Evolutionary conservation across 2,888 invertebrate genomes (phyloP), one percentile per base, ranked within the genome.

Genomic region (Leptarthrus brevirostris): DNA sequence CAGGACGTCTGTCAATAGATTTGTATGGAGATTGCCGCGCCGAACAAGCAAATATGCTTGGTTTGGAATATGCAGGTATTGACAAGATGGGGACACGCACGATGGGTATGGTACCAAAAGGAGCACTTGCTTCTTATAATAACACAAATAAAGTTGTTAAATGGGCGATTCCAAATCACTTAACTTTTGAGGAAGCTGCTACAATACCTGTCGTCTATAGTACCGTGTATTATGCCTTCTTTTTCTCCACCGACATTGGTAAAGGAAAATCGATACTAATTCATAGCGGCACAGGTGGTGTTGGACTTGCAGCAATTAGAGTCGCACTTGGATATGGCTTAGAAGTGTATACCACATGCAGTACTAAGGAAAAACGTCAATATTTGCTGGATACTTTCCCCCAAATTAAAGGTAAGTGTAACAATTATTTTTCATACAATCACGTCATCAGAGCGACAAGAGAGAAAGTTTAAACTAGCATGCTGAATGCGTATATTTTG

Each of bases 1-100:
- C 94, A 0, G 97, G 96, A 1, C 95, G 95, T 80, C 88, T 98
- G 4, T 91, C 93, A 5, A 89, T 90, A 0, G 97, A 97, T 82
- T 89, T 93, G 0, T 90, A 94, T 0, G 92, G 93, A 0, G 87
- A 87, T 30, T 87, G 87, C 0, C 86, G 91, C n/a, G 81, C 88
- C 22, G 86, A 88, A 8, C 89, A 93, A 78, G 90, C 90, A 77
- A 89, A 89, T 78, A 88, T 91, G 0, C 87, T 90, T 77, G 93
- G 93, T 0, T 89, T 92, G 76, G 93, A 93, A 78, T 88, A 89
- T 78, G 87, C 89, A 3, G 93, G 92, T 26, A 85, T 88, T 54
- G 77, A 81, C 12, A 87, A 83, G 85, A 88, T 87, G 58, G 91
- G 90, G 4, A 83, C 87, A 40, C 87, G 88, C 6, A 86, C 91